Percentiles rank a stretch among this genome's conserved stretches.
phyloP scores from a whole-genome alignment of 2,113 vertebrate genomes.

The Rhinoderma darwinii region DNA sequence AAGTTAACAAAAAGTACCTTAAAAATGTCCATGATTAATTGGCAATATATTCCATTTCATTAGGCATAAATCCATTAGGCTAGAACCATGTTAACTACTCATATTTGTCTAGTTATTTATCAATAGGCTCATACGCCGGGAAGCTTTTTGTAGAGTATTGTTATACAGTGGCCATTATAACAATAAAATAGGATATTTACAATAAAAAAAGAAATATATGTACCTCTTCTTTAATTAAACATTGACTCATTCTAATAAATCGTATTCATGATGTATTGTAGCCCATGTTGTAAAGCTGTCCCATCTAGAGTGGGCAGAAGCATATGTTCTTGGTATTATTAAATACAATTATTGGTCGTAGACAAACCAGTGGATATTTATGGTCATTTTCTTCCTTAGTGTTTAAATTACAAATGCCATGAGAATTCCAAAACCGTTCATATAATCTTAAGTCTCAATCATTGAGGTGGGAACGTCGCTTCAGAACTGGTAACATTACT shows the following conservation, averaged over 20 bases:
- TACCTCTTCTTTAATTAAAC: conserved; percentile 42
- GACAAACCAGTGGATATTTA: background rate
- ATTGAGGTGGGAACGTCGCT: background rate
- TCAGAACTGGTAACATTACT: background rate
- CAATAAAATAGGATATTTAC: conserved; percentile 51
- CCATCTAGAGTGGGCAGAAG: background rate
- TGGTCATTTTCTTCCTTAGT: background rate
- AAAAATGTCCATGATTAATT: conserved; percentile 17
- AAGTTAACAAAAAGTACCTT: conserved; percentile 41
- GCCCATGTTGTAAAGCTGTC: background rate
- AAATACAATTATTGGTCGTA: conserved; percentile 27
- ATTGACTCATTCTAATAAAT: background rate
- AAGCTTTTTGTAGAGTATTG: conserved; percentile 19
- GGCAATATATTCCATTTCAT: conserved; percentile 19
- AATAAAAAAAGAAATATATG: conserved; percentile 43
- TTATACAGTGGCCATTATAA: conserved; percentile 32
- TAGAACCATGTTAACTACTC: conserved; percentile 6
- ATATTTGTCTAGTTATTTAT: conserved; percentile 8
- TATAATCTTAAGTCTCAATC: conserved; percentile 15
- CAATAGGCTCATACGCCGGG: conserved; percentile 8
- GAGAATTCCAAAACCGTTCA: background rate
- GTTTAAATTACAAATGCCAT: background rate
- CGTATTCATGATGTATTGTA: conserved; percentile 36
- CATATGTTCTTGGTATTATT: background rate
- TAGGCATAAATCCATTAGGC: conserved; percentile 27